A percentile compares a stretch with the other conserved stretches of the same genome.
These are phyloP conservation scores for Folsomia manolachei DNA, from an alignment of 2,888 invertebrate species.

Conservation along the genomic window DNA sequence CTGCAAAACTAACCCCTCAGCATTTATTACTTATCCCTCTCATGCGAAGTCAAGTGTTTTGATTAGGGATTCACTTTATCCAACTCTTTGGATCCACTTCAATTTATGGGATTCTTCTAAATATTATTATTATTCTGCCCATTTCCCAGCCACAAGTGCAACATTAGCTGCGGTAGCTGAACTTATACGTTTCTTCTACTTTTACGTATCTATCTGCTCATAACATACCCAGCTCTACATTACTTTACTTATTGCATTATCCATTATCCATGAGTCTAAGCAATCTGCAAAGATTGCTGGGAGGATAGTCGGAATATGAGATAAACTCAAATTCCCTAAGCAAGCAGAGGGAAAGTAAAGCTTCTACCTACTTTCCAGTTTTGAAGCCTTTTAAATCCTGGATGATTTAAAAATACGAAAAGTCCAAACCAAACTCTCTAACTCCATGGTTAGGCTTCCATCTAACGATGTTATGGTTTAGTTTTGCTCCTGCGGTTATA, in stretches of 20 bases:
- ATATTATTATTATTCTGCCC: neutral
- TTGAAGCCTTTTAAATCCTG: neutral
- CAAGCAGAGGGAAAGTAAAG: slow-evolving; percentile 7
- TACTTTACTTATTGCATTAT: slow-evolving; percentile 4
- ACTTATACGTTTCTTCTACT: neutral
- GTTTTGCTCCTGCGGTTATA: neutral
- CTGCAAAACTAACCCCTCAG: neutral
- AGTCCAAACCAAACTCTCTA: neutral
- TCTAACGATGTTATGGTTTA: neutral
- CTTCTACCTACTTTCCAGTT: neutral
- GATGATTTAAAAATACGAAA: slow-evolving; percentile 1
- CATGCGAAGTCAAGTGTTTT: neutral
- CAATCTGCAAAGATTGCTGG: neutral
- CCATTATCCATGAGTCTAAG: neutral
- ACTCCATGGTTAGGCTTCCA: neutral
- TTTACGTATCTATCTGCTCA: too few relatives aligned
- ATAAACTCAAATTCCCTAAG: slow-evolving; percentile 11
- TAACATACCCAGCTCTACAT: too few relatives aligned
- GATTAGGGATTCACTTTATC: neutral
- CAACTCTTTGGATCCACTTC: slow-evolving; percentile 6
- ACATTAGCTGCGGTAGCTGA: neutral
- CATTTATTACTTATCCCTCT: slow-evolving; percentile 1
- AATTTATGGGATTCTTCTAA: neutral
- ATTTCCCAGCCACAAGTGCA: neutral
- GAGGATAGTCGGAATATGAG: slow-evolving; percentile 3